Evolutionary conservation across 2,113 vertebrate genomes (phyloP), one percentile per base, ranked within the genome.

Genomic region (Microtus richardsoni): DNA sequence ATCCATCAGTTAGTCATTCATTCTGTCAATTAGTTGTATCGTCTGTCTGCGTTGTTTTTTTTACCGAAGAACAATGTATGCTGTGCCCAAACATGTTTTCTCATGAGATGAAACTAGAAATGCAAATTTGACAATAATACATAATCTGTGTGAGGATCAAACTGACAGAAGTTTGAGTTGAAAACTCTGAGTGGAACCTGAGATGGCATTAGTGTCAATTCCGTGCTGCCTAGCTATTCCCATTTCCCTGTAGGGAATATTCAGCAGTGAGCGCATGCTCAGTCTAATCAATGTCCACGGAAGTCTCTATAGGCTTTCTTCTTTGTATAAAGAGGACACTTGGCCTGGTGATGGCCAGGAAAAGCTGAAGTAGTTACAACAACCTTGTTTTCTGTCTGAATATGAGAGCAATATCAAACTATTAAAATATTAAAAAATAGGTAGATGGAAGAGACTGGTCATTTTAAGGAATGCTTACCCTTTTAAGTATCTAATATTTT

Each of bases 1-100:
- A 7, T 41, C 33, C 49, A 80, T 80, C 52, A 84, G 36, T 80
- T 87, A 87, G 11, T 95, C 14, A 60, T 87, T 94, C 13, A 54
- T 62, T 75, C 30, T 54, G 28, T 88, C 41, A 84, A 58, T 83
- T 60, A 66, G 28, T 30, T 22, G 28, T 24, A 77, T 7, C 44
- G 5, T 41, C 33, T 44, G 60, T 66, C 62, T 73, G 39, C 4
- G 77, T 6, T 49, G 22, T 66, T 85, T 93, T 85, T 93, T 93
- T 36, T 30, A 11, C 17, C 58, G 54, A 94, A 89, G 17, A 16
- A 60, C 4, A 47, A 26, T 16, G 3, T 24, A 68, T 84, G 26
- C 36, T 78, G 7, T 58, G 75, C 26, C 8, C 39, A 91, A 89
- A 92, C 7, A 44, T 62, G 71, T n/a, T 82, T 85, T 74, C 44